A percentile compares a stretch with the other conserved stretches of the same genome.
phyloP scores from a whole-genome alignment of 2,888 invertebrate genomes.

The Leptinotarsa juncta region DNA sequence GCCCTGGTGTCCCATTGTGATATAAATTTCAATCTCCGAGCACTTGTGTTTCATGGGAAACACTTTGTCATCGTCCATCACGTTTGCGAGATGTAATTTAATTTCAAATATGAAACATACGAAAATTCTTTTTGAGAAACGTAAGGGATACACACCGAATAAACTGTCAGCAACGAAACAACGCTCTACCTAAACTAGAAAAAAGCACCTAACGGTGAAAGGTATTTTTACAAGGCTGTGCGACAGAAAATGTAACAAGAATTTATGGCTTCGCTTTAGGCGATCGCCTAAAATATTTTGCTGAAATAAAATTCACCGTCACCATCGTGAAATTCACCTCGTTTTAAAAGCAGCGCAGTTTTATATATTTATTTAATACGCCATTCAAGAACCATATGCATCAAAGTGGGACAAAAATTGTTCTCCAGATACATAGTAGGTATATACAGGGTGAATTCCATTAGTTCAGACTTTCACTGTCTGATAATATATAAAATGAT shows the following conservation, averaged over 20 bases:
- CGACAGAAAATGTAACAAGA: constrained; percentile 51
- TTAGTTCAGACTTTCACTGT: no score
- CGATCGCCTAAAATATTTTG: constrained; percentile 49
- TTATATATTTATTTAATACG: no score
- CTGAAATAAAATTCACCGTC: constrained; percentile 51
- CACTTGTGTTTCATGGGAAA: constrained; percentile 14
- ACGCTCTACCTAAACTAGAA: constrained; percentile 45
- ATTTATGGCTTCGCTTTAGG: constrained; percentile 52
- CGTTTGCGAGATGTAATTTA: constrained; percentile 26
- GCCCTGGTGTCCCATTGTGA: background rate
- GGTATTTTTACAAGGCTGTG: constrained; percentile 54
- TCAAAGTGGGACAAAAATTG: no score
- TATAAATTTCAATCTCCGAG: constrained; percentile 18
- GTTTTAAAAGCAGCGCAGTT: no score
- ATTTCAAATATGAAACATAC: constrained; percentile 27
- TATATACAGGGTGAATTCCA: no score
- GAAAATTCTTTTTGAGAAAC: constrained; percentile 16
- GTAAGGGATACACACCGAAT: constrained; percentile 17
- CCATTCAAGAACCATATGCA: no score
- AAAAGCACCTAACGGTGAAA: constrained; percentile 40
- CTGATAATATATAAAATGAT: no score
- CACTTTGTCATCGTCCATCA: constrained; percentile 24
- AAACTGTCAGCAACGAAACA: constrained; percentile 31
- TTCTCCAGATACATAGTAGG: no score
- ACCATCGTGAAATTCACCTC: background rate